Evolutionary conservation across 1,140 invertebrate genomes (phyloP).

Genomic region (Drosophila equinoxialis): DNA sequence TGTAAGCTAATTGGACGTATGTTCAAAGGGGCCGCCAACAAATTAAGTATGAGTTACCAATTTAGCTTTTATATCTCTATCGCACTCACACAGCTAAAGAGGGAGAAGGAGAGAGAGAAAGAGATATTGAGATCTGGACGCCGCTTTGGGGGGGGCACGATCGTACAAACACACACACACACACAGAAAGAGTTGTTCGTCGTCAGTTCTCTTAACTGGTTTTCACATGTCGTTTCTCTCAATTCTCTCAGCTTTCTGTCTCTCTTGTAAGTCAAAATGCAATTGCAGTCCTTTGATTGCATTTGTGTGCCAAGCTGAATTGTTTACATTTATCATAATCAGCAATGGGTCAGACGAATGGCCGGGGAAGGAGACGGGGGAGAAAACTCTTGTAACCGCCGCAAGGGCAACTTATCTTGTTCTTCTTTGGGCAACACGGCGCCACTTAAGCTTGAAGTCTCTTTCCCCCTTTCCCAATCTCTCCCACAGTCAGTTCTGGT

Average conservation of each 20-base stretch:
- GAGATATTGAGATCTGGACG: slow-evolving; percentile 12
- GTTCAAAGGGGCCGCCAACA: slow-evolving; percentile 83
- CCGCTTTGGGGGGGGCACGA: slow-evolving; percentile 60
- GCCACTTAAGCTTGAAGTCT: slow-evolving; percentile 60
- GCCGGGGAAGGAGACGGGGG: background rate
- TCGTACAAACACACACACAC: slow-evolving; percentile 1
- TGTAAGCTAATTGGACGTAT: slow-evolving; percentile 83
- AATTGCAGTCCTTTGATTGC: slow-evolving; percentile 79
- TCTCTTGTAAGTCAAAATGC: slow-evolving; percentile 49
- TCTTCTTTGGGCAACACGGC: slow-evolving; percentile 63
- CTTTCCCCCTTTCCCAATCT: background rate
- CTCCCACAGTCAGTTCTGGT: slow-evolving; percentile 22
- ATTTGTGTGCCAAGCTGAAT: slow-evolving; percentile 76
- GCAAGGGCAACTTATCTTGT: slow-evolving; percentile 56
- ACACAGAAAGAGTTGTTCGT: slow-evolving; percentile 7
- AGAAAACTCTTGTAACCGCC: slow-evolving; percentile 49
- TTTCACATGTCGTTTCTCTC: slow-evolving; percentile 12
- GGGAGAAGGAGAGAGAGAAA: slow-evolving; percentile 7
- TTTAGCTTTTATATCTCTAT: slow-evolving; percentile 83
- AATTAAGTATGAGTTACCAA: slow-evolving; percentile 83
- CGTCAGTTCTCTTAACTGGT: slow-evolving; percentile 54
- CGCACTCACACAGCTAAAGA: slow-evolving; percentile 54
- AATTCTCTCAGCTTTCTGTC: background rate
- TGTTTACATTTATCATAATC: slow-evolving; percentile 81
- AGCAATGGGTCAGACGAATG: slow-evolving; percentile 35